Evolutionary conservation across 2,113 vertebrate species (phyloP), one percentile per base, ranked within the genome.

Genomic region (Mustela nigripes): DNA sequence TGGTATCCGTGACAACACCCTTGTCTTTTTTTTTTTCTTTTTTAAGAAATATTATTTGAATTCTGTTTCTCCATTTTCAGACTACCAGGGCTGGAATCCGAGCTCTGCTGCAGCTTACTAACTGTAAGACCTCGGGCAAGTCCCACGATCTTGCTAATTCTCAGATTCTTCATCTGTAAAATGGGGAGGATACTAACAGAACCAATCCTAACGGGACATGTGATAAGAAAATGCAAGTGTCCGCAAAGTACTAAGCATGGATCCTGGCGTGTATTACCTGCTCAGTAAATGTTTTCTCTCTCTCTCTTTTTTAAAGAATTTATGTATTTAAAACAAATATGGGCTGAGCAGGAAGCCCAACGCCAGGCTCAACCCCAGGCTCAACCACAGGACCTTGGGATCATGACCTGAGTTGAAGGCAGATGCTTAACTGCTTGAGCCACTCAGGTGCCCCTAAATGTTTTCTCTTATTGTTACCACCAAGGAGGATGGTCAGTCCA

Each of bases 21-120:
- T 36, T 31, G 2, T 50, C 50, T 62, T 74, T 73, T 84, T 36
- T 36, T 91, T 76, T 26, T 62, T 36, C 74, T 31, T 16, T 21
- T 71, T 19, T 53, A 79, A 74, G 53, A 93, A 88, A 50, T 24
- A 65, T 45, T 58, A 93, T 73, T 90, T 81, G 58, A 91, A 85
- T 91, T 88, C 9, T 7, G 31, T 76, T 74, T 89, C 65, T n/a
- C 33, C 56, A 60, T 31, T 79, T 88, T n/a, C 39, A 67, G 45
- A 67, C n/a, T 65, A 9, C 8, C 0, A 36, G 36, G 26, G 2
- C 78, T 95, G 21, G 12, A 76, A 71, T 36, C 79, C 33, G 60
- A 78, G 83, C 63, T 74, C 21, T 60, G 14, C 15, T 65, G 1
- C 53, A 56, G 16, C 62, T 92, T 67, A 28, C 24, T 80, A 58